Base-by-base conservation (phyloP, 2,888 invertebrate genomes). In the Pachycephus smyrnensis region DNA sequence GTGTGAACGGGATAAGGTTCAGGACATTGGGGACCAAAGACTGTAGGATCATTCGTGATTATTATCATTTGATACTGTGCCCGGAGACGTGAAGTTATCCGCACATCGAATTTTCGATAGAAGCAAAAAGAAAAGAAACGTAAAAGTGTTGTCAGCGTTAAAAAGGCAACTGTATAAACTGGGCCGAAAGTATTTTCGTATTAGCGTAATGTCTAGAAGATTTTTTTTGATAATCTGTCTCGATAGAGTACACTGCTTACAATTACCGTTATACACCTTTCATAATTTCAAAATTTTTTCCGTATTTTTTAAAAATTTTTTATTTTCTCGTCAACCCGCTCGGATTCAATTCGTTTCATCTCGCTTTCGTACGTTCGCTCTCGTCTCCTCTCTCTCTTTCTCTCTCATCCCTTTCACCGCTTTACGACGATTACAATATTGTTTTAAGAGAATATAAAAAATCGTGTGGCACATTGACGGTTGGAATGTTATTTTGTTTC, bases 381-480 rank as follows among this genome's bases (percentile, higher is more conserved):
- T 75, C 31, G 30, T 76, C 69, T 77, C 69, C 30, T 69, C 74
- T 69, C 11, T 68, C 15, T 75, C 69, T 73, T 32, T 55, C 30
- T 36, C 75, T 55, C 30, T 36, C 75, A 71, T 78, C 79, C 76
- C 76, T 35, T 68, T 68, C 73, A 78, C 31, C 77, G 74, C 55
- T 77, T 73, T 75, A 77, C 77, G 79, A 81, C 79, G 77, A 81
- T 81, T 73, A 77, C 77, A 75, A 82, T 78, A 82, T 80, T 75
- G 71, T 82, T 81, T 86, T 85, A 85, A 87, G 87, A 86, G 86
- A 88, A 86, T 89, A 89, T 89, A 88, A 93, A 93, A 93, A 93
- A 93, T 93, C 91, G 90, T 93, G 93, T 94, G 93, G 94, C 94
- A 94, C 94, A 93, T 93, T 93, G 92, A 93, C 93, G 93, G 93